phyloP scores from a whole-genome alignment of 2,797 vertebrate species.

The Microchirus variegatus region DNA sequence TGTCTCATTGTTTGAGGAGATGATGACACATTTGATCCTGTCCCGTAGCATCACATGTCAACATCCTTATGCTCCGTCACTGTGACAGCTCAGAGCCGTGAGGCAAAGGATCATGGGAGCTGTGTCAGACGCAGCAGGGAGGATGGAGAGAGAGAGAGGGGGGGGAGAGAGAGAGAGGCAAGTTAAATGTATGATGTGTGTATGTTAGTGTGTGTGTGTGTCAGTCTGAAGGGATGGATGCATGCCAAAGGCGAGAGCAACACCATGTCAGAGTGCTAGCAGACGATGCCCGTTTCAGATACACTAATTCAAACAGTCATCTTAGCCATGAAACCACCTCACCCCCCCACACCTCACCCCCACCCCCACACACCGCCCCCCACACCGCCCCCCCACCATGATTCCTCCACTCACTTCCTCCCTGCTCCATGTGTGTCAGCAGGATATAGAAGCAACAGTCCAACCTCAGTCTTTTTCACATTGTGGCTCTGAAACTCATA shows the following conservation, averaged over 20 bases:
- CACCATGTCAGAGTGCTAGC: conserved; percentile 85
- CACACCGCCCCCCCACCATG: conserved; percentile 70
- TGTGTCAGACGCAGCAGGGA: conserved; percentile 70
- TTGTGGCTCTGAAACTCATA: too few relatives aligned
- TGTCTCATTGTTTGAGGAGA: conserved; percentile 76
- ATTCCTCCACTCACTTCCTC: conserved; percentile 62
- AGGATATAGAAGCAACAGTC: conserved; percentile 30
- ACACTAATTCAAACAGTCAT: conserved; percentile 83
- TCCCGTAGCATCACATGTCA: conserved; percentile 77
- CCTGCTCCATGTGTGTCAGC: conserved; percentile 32
- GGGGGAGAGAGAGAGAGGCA: conserved; percentile 65
- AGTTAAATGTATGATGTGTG: conserved; percentile 61
- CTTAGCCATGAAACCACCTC: conserved; percentile 84
- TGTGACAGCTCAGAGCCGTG: conserved; percentile 77
- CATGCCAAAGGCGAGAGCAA: conserved; percentile 80
- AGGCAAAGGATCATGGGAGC: conserved; percentile 81
- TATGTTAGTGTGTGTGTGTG: conserved; percentile 37
- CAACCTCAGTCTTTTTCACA: neutral
- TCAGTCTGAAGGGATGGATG: conserved; percentile 71
- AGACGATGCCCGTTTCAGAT: conserved; percentile 83
- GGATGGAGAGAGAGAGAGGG: conserved; percentile 61
- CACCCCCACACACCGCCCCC: too few relatives aligned
- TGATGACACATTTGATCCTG: conserved; percentile 80
- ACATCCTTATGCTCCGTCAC: conserved; percentile 71
- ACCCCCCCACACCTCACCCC: too few relatives aligned